Base-by-base conservation (phyloP, 2,797 vertebrate species). In the Garrulus glandarius region DNA sequence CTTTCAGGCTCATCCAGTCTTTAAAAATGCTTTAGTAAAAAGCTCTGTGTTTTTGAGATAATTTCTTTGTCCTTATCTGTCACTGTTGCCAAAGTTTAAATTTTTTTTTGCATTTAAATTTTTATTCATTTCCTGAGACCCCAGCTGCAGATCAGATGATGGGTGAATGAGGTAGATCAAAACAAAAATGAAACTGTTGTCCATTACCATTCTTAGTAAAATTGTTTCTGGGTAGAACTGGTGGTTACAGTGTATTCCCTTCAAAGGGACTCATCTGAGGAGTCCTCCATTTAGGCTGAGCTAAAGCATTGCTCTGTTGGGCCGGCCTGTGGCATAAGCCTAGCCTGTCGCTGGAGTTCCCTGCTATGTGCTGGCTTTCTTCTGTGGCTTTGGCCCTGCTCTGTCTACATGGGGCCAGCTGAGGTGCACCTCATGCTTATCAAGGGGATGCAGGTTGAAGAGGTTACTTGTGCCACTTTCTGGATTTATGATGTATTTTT, bases 141-240 rank as follows among this genome's bases (percentile, higher is more conserved):
- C 5, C 84, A 92, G 52, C 69, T 92, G 84, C 47, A 46, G 72
- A 78, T n/a, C 82, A 86, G 87, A 86, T 78, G 60, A 78, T 65
- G 46, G n/a, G 15, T 43, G 36, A 37, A 34, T 0, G 19, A 89
- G n/a, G 22, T 43, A 52, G 26, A 61, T 49, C 16, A 37, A 95
- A 69, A 43, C n/a, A 26, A 11, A 78, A 72, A 23, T 64, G 23
- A 53, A 91, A 72, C 39, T 75, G 20, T 60, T 89, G 52, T 77
- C 37, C 41, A 4, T 47, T 65, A 11, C 26, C 10, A 1, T 75
- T 78, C 24, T 71, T 50, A 36, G 17, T 59, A 55, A 41, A 81
- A 81, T 26, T 39, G 11, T 34, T 76, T 43, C 44, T 64, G 52
- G 5, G 30, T 53, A 10, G 49, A 56, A 18, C 41, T 55, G 36